Evolutionary conservation across 2,888 invertebrate genomes (phyloP), one percentile per base, ranked within the genome.

Genomic region (Tortricodes alternella): DNA sequence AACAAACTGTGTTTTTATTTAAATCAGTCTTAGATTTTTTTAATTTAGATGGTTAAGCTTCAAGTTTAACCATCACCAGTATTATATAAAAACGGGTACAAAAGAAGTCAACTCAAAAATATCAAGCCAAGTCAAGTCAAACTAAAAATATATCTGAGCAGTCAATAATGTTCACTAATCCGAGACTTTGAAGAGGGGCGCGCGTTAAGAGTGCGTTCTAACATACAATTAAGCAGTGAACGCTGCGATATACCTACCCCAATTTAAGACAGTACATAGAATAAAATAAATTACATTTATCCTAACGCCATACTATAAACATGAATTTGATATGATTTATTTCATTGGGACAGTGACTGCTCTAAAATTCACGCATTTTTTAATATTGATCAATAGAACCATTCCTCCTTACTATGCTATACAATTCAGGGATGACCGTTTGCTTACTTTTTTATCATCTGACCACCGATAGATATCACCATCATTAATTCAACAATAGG

Each of bases 11-110:
- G 27, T n/a, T n/a, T n/a, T n/a, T 46, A 15, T 32, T 19, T 23
- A 29, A 37, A 34, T 46, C 46, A 53, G 39, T 53, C 39, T 53
- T n/a, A n/a, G n/a, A n/a, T n/a, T n/a, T n/a, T n/a, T 23, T 23
- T n/a, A 23, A 34, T 46, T 46, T 24, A 11, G 32, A 41, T 23
- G 41, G 23, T 23, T 21, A 24, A 24, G 41, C 41, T 16, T 41
- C 23, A 16, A 24, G n/a, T 24, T 3, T 37, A 18, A 37, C 37
- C 18, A 18, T 37, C 18, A 24, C 15, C 24, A 24, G 15, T 24
- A 15, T 15, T 15, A 13, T n/a, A 41, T n/a, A 41, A 15, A 39
- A 24, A 41, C 16, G 35, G 5, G 23, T 24, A 15, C 24, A 13
- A 24, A 39, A 37, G 37, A n/a, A n/a, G n/a, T n/a, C n/a, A n/a